Conservation (phyloP, 2,113 vertebrate genomes). For the Montifringilla adamsi region DNA sequence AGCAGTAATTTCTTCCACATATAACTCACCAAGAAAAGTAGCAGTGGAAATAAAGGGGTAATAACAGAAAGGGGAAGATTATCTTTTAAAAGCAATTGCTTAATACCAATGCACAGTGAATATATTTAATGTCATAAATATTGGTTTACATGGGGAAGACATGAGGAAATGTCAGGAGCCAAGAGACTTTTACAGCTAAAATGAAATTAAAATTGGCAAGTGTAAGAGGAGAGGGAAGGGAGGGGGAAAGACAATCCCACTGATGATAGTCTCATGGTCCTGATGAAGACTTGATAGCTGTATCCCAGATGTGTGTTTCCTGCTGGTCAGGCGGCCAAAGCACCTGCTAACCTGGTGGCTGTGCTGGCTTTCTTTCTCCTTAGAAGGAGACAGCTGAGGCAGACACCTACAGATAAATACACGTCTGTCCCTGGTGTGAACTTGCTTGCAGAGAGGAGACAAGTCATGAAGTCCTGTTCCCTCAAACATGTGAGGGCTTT, state of each 20-base stretch:
- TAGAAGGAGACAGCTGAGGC: background rate
- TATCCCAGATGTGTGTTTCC: background rate
- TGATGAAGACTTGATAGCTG: background rate
- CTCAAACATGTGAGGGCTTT: accelerated
- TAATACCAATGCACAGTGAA: background rate
- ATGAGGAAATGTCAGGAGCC: background rate
- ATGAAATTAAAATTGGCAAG: conserved; percentile 19
- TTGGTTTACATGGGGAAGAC: background rate
- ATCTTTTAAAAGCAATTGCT: conserved; percentile 14
- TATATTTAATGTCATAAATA: conserved; percentile 16
- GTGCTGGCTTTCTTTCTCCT: background rate
- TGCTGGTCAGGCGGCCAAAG: background rate
- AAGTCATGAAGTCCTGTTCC: background rate
- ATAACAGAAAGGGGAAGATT: conserved; percentile 7
- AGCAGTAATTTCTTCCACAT: conserved; percentile 40
- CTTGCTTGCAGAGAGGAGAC: background rate
- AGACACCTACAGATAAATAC: background rate
- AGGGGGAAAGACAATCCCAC: background rate
- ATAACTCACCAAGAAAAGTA: conserved; percentile 35
- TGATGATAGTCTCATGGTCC: background rate
- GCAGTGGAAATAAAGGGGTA: conserved; percentile 12
- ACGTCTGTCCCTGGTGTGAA: background rate
- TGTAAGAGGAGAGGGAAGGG: background rate
- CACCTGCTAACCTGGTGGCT: background rate
- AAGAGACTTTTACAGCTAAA: background rate